Percentiles rank a stretch among this genome's conserved stretches.
These are phyloP conservation scores for Habroteleia sp. DNA, from an alignment of 2,888 invertebrate genomes.

Conservation along the genomic window DNA sequence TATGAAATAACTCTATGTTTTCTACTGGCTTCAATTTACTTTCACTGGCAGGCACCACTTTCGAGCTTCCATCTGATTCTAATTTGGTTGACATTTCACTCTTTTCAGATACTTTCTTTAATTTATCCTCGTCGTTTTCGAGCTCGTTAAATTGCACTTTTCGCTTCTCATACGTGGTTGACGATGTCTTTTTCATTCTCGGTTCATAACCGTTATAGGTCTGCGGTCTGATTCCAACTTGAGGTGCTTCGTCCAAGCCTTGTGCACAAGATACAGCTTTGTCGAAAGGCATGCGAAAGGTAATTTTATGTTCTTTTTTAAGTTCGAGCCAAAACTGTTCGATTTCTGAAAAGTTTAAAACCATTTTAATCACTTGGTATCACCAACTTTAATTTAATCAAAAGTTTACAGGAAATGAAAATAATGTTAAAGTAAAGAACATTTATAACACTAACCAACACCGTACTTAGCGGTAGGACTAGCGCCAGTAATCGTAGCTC, in stretches of 20 bases:
- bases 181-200: slow-evolving; percentile 60
- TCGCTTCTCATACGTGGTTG: slow-evolving; percentile 56
- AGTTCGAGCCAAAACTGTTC: slow-evolving; percentile 90
- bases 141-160: slow-evolving; percentile 74
- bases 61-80: background rate
- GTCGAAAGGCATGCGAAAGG: slow-evolving; percentile 86
- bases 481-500: slow-evolving; percentile 94
- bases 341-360: slow-evolving; percentile 82
- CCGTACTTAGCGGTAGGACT: slow-evolving; percentile 86
- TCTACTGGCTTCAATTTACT: slow-evolving; percentile 31
- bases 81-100: background rate
- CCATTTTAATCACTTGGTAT: background rate
- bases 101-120: slow-evolving; percentile 25
- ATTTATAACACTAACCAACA: slow-evolving; percentile 72
- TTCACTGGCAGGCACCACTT: slow-evolving; percentile 5
- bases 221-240: slow-evolving; percentile 82
- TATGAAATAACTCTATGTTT: slow-evolving; percentile 2
- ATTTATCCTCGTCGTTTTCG: slow-evolving; percentile 24
- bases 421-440: background rate
- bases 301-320: slow-evolving; percentile 83
- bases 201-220: slow-evolving; percentile 84
- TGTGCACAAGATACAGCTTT: slow-evolving; percentile 91
- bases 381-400: too few relatives aligned
- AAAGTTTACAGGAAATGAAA: slow-evolving; percentile 5
- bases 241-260: slow-evolving; percentile 86